Evolutionary conservation across 2,113 vertebrate species (phyloP).

Genomic region (Tapirus terrestris): DNA sequence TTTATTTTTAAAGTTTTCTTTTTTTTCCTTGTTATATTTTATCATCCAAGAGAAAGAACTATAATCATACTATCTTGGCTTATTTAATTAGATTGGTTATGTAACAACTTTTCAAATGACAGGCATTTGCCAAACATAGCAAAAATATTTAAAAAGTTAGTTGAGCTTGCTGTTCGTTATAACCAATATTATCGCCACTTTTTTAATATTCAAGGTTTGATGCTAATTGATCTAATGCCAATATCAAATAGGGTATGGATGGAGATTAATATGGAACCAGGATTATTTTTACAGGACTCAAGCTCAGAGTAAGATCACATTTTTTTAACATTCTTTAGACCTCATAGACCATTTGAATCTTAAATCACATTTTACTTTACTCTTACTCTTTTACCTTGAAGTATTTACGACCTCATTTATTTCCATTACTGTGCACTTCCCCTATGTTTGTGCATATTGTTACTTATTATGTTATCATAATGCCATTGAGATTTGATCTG

Average conservation of each 20-base stretch:
- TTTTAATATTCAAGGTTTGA: not conserved
- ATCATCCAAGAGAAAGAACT: not conserved
- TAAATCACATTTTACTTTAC: constrained; percentile 57
- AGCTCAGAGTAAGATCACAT: not conserved
- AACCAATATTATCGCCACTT: not conserved
- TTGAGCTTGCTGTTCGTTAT: not conserved
- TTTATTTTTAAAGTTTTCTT: constrained; percentile 10
- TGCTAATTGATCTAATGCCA: not conserved
- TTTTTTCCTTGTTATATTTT: constrained; percentile 14
- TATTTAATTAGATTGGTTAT: constrained; percentile 3
- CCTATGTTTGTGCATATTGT: constrained; percentile 55
- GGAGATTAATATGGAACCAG: not conserved
- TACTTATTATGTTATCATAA: constrained; percentile 70
- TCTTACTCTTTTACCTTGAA: constrained; percentile 53
- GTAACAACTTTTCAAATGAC: not conserved
- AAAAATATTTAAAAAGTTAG: not conserved
- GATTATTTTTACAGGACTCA: not conserved
- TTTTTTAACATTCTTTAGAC: not conserved
- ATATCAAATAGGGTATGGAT: not conserved
- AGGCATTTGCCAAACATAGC: not conserved
- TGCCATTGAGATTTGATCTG: constrained; percentile 71
- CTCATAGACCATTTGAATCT: not conserved
- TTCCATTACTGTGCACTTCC: constrained; percentile 70
- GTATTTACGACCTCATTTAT: constrained; percentile 60
- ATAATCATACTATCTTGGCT: not conserved